These are phyloP conservation scores for Plagodis dolabraria DNA, from an alignment of 2,888 invertebrate genomes.

Conservation along the genomic window DNA sequence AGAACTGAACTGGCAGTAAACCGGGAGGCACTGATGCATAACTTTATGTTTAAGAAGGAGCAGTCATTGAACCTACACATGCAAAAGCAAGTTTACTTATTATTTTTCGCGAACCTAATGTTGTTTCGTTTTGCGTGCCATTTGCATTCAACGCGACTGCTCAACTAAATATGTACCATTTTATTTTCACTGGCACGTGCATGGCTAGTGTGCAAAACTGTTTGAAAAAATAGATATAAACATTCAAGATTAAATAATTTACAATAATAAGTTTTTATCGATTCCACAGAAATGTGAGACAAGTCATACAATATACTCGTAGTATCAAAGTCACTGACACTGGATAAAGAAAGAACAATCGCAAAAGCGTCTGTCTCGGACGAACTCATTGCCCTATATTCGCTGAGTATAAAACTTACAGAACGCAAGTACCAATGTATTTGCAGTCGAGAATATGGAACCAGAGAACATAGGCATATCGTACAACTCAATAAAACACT, in stretches of 20 bases:
- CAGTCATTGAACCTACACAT: constrained; percentile 23
- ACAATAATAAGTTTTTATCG: too few relatives aligned
- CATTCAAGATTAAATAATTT: too few relatives aligned
- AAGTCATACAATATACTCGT: constrained; percentile 4
- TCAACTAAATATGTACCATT: too few relatives aligned
- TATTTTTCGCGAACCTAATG: constrained; percentile 4
- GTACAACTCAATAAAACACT: constrained; percentile 56
- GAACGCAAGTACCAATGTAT: constrained; percentile 39
- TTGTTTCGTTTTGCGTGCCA: not conserved
- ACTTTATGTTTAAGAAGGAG: constrained; percentile 9
- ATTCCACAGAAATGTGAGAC: too few relatives aligned
- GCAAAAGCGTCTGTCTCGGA: constrained; percentile 14
- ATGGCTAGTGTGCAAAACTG: too few relatives aligned
- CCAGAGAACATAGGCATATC: constrained; percentile 38
- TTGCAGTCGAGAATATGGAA: constrained; percentile 49
- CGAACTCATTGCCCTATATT: constrained; percentile 29
- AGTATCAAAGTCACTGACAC: constrained; percentile 12
- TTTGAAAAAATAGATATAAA: too few relatives aligned
- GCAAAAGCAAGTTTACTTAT: constrained; percentile 9
- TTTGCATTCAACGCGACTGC: not conserved
- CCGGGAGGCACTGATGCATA: constrained; percentile 7
- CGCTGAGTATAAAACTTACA: constrained; percentile 34
- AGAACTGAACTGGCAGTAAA: constrained; percentile 8
- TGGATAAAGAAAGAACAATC: constrained; percentile 18
- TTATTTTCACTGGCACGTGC: too few relatives aligned